Evolutionary conservation across 2,113 vertebrate species (phyloP).

Genomic region (Emydocephalus ijimae): DNA sequence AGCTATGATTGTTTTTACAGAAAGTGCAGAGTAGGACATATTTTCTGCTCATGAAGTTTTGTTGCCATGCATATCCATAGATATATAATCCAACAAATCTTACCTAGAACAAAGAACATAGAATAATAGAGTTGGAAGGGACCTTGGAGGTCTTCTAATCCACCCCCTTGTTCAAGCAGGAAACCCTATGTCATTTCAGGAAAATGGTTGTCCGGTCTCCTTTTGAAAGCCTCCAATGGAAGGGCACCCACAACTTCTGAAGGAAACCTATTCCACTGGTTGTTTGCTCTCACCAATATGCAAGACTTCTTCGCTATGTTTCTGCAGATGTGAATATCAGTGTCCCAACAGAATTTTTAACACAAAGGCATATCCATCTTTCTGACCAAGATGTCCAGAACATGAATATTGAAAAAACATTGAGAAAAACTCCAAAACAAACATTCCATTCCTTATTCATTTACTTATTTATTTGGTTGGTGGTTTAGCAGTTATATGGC

Average conservation of each 20-base stretch:
- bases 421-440: neutral
- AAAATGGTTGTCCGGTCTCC: too few relatives aligned
- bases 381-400: neutral
- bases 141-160: too few relatives aligned
- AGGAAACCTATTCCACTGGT: too few relatives aligned
- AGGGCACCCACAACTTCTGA: too few relatives aligned
- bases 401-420: neutral
- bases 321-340: neutral
- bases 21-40: too few relatives aligned
- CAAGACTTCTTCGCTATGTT: neutral
- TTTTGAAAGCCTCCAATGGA: too few relatives aligned
- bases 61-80: neutral
- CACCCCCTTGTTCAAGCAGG: too few relatives aligned
- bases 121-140: too few relatives aligned
- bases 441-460: neutral
- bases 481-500: neutral
- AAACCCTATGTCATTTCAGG: too few relatives aligned
- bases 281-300: neutral
- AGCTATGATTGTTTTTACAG: neutral
- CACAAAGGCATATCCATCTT: neutral
- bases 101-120: neutral
- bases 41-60: neutral
- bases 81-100: neutral
- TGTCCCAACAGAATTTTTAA: neutral
- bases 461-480: neutral